Evolutionary conservation across 2,113 vertebrate species (phyloP).

Genomic region (Cavia porcellus): DNA sequence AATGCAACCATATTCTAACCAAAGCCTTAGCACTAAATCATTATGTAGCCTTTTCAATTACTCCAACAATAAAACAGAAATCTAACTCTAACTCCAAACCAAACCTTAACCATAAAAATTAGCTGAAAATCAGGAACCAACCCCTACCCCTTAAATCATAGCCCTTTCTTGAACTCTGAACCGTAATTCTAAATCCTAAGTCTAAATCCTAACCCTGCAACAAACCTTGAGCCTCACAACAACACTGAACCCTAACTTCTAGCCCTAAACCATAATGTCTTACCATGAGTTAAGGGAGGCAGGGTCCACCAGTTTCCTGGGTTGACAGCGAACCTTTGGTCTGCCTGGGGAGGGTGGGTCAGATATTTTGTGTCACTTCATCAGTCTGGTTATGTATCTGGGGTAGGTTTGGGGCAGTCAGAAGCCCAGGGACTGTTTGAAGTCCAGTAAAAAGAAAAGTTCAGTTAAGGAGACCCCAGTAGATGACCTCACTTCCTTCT

Average conservation of each 20-base stretch:
- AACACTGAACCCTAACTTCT: not conserved
- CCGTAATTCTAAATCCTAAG: not conserved
- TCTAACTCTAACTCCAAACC: not conserved
- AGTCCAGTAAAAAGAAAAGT: no score
- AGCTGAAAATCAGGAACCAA: not conserved
- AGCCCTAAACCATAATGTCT: not conserved
- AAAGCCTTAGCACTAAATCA: not conserved
- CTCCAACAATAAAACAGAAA: not conserved
- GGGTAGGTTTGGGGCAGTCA: not conserved
- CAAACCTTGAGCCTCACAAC: not conserved
- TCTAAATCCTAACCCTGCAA: not conserved
- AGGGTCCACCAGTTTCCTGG: not conserved
- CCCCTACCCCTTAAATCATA: not conserved
- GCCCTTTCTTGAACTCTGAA: not conserved
- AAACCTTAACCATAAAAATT: not conserved
- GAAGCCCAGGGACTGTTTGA: not conserved
- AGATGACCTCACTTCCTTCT: no score
- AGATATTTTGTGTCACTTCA: not conserved
- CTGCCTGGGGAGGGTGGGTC: not conserved
- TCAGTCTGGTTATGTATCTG: not conserved
- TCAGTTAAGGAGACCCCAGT: no score
- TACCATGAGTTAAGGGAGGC: not conserved
- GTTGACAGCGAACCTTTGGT: not conserved
- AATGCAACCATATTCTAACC: not conserved
- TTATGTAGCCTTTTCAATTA: not conserved